Base-by-base conservation (phyloP, 1,140 invertebrate genomes). In the Chelonus insularis region DNA sequence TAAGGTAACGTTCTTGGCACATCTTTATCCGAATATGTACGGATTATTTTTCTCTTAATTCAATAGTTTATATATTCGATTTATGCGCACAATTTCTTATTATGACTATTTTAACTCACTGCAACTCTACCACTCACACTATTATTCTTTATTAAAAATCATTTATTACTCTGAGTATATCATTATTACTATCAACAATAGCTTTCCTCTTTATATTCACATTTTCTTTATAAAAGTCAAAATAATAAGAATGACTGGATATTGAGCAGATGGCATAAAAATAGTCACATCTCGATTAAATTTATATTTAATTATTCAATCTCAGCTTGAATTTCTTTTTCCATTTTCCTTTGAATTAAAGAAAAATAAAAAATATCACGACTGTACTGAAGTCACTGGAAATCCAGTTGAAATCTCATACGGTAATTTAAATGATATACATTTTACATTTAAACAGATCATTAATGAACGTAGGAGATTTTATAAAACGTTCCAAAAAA, bases 1-100 rank as follows among this genome's bases (percentile, higher is more conserved):
- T 65, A 66, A 66, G 58, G 65, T 75, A 72, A 68, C 69, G 68
- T 76, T 76, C 69, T 76, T 76, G 74, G 72, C 74, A 76, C 74
- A 74, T 63, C 68, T 69, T 68, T 41, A 39, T 60, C 57, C 41
- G 34, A 45, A 47, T 34, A 36, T 16, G 14, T 29, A 7, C 50
- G 14, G 50, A 52, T 23, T 12, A 16, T 34, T 52, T 36, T 36
- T 52, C 18, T 36, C 29, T n/a, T 25, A n/a, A n/a, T n/a, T n/a
- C n/a, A n/a, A n/a, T n/a, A n/a, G n/a, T 51, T 51, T 18, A 47
- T 51, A 25, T 21, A n/a, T 50, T 50, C 5, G 23, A 14, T 18
- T 47, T 47, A n/a, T 48, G 9, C 29, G 6, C 21, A n/a, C 11
- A 12, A 29, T 50, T 50, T 50, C n/a, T 32, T 25, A 29, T 50